phyloP scores from a whole-genome alignment of 2,797 vertebrate species.

The Onychomys torridus region DNA sequence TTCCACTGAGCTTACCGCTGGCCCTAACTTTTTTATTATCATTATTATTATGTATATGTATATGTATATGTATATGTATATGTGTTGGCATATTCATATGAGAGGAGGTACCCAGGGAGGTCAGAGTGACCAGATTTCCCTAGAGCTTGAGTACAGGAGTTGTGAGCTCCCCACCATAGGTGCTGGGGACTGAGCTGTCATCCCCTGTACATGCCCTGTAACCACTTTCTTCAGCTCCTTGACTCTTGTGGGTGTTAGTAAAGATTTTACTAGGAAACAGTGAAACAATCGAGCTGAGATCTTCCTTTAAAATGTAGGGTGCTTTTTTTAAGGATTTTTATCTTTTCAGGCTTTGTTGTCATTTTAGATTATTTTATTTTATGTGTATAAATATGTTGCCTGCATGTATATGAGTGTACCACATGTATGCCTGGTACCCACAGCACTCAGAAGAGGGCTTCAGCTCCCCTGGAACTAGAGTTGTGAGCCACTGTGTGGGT shows the following conservation, averaged over 20 bases:
- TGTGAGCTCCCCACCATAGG: not conserved
- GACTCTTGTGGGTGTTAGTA: conserved; percentile 6
- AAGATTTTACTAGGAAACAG: conserved; percentile 17
- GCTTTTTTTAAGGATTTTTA: conserved; percentile 19
- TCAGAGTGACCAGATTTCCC: not conserved
- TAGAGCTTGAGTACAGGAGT: not conserved
- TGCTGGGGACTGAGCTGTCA: too few species aligned
- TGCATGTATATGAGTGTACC: not conserved
- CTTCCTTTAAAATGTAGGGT: conserved; percentile 51
- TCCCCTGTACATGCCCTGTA: not conserved
- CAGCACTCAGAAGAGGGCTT: not conserved
- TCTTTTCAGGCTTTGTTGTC: conserved; percentile 32
- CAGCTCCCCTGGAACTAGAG: not conserved
- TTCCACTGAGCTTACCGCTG: not conserved
- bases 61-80: too few species aligned
- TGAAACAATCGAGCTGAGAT: not conserved
- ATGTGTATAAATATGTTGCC: not conserved
- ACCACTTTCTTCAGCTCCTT: not conserved
- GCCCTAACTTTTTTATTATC: not conserved
- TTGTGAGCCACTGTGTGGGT: not conserved
- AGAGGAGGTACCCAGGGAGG: not conserved
- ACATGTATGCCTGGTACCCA: not conserved
- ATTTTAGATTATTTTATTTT: not conserved
- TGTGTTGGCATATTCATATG: not conserved
- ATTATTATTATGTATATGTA: too few species aligned